These are phyloP conservation scores for Tenthredo notha DNA, from an alignment of 2,888 invertebrate genomes.

Conservation along the genomic window DNA sequence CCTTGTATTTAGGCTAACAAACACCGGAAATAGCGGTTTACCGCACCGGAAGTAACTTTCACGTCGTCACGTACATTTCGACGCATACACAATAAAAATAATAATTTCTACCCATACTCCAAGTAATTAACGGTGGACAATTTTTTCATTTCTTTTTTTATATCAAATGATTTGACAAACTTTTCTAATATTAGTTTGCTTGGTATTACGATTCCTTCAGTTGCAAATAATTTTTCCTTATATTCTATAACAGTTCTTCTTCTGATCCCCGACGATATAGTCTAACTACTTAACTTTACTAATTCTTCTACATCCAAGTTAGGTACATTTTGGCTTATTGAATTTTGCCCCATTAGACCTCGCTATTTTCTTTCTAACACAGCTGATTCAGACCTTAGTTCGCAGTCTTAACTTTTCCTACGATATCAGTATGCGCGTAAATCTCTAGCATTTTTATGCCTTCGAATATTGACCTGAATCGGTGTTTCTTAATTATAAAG, in stretches of 20 bases:
- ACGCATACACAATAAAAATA: not conserved
- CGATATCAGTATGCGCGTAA: too few relatives aligned
- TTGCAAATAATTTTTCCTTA: too few relatives aligned
- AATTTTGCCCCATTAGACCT: not conserved
- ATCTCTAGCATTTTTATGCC: not conserved
- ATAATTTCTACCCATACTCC: not conserved
- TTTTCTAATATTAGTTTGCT: not conserved
- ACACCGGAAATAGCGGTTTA: conserved; percentile 50
- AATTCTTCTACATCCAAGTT: not conserved
- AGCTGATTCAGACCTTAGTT: not conserved
- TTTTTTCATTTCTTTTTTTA: not conserved
- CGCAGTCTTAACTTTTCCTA: not conserved
- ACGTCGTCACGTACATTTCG: conserved; percentile 6
- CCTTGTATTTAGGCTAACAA: conserved; percentile 41
- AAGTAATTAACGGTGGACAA: not conserved
- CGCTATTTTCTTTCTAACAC: not conserved
- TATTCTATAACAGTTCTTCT: not conserved
- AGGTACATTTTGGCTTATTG: not conserved
- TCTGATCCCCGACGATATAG: not conserved
- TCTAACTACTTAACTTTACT: not conserved
- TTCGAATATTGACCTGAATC: not conserved
- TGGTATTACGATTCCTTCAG: not conserved
- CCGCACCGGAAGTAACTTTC: conserved; percentile 47
- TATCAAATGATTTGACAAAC: not conserved
- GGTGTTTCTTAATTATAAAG: not conserved